Evolutionary conservation across 2,797 vertebrate genomes (phyloP).

Genomic region (Liparis tanakae): DNA sequence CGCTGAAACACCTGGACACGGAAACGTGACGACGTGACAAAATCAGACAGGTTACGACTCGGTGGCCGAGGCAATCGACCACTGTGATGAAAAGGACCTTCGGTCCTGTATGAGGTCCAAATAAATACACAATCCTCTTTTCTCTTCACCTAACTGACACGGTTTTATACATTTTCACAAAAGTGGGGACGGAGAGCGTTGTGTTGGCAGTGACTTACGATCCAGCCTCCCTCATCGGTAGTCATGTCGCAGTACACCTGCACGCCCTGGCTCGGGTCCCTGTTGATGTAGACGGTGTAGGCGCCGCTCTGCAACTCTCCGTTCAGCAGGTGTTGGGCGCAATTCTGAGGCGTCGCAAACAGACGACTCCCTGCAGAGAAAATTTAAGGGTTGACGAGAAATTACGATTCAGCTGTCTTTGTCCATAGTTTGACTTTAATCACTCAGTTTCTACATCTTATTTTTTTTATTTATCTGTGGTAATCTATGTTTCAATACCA

Average conservation of each 20-base stretch:
- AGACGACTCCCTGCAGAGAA: slow-evolving; percentile 88
- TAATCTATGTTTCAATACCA: background rate
- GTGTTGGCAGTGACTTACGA: slow-evolving; percentile 85
- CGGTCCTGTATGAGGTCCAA: background rate
- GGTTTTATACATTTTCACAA: slow-evolving; percentile 3
- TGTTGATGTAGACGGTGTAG: slow-evolving; percentile 94
- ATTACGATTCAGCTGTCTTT: slow-evolving; percentile 7
- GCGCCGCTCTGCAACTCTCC: slow-evolving; percentile 91
- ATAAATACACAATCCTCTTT: background rate
- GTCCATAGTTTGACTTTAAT: background rate
- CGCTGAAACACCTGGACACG: slow-evolving; percentile 92
- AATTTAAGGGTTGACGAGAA: slow-evolving; percentile 10
- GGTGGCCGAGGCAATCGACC: background rate
- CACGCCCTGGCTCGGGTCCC: slow-evolving; percentile 89
- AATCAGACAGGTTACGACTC: background rate
- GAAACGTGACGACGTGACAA: background rate
- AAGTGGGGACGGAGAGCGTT: background rate
- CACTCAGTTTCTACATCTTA: background rate
- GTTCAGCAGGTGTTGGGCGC: slow-evolving; percentile 94
- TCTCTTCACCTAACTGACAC: background rate
- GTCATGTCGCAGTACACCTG: slow-evolving; percentile 98
- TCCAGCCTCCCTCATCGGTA: slow-evolving; percentile 96
- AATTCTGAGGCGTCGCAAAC: slow-evolving; percentile 96
- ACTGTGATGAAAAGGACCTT: background rate
- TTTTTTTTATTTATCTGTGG: background rate